A percentile compares a stretch with the other conserved stretches of the same genome.
Conservation (phyloP, 2,888 invertebrate species). For the Sinodicranocentrus sp. region DNA sequence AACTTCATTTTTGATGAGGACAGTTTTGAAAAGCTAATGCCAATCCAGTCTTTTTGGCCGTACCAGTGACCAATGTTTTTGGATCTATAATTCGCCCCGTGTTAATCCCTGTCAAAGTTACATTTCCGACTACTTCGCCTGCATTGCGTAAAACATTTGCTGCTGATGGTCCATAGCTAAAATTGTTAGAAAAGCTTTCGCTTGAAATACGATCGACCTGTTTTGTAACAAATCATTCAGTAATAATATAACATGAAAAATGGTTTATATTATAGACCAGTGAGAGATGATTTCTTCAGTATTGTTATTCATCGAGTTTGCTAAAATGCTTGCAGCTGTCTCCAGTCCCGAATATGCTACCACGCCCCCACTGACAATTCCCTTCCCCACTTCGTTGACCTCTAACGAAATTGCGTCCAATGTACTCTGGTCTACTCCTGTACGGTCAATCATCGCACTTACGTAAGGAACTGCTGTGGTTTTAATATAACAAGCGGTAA, state of each 20-base stretch:
- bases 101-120: slow-evolving; percentile 35
- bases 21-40: slow-evolving; percentile 15
- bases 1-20: neutral
- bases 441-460: neutral
- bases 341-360: slow-evolving; percentile 49
- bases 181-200: neutral
- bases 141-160: slow-evolving; percentile 41
- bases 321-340: slow-evolving; percentile 39
- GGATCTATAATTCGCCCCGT: neutral
- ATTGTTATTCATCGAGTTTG: slow-evolving; percentile 47
- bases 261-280: slow-evolving; percentile 50
- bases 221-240: neutral
- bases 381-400: slow-evolving; percentile 31
- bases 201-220: too few relatives aligned
- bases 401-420: slow-evolving; percentile 19
- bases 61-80: neutral
- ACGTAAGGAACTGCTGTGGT: neutral
- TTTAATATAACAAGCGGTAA: slow-evolving; percentile 34
- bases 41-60: slow-evolving; percentile 17
- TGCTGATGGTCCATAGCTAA: slow-evolving; percentile 63
- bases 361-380: slow-evolving; percentile 31
- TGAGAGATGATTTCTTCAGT: slow-evolving; percentile 56
- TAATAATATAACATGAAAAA: neutral
- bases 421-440: neutral
- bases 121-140: slow-evolving; percentile 56